phyloP scores from a whole-genome alignment of 1,140 invertebrate genomes.

The Aethina tumida region DNA sequence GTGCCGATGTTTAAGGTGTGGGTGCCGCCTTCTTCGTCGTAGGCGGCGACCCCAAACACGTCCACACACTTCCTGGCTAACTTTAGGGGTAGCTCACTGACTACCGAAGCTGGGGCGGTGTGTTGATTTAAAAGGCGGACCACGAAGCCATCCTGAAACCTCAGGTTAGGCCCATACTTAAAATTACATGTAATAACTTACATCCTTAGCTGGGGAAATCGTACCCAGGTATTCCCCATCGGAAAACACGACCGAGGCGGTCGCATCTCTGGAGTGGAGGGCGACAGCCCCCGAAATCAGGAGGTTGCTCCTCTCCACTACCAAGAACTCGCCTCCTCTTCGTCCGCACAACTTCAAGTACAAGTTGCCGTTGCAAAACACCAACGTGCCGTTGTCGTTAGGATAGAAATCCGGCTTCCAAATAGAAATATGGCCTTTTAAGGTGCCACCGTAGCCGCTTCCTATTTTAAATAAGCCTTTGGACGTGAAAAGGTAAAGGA shows the following conservation, averaged over 20 bases:
- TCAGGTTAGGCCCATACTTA: conserved; percentile 12
- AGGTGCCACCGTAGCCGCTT: conserved; percentile 82
- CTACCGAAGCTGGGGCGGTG: conserved; percentile 45
- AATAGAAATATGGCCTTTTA: conserved; percentile 76
- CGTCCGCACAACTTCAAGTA: conserved; percentile 46
- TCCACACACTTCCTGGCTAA: conserved; percentile 70
- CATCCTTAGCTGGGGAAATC: conserved; percentile 70
- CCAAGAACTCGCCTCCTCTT: conserved; percentile 49
- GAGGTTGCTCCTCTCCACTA: conserved; percentile 49
- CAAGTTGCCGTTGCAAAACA: conserved; percentile 57
- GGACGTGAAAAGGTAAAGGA: conserved; percentile 72
- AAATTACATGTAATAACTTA: conserved; percentile 38
- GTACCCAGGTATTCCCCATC: conserved; percentile 77
- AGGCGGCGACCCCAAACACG: conserved; percentile 59
- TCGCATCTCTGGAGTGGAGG: conserved; percentile 50
- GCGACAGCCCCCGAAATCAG: conserved; percentile 48
- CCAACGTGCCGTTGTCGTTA: conserved; percentile 70
- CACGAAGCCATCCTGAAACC: conserved; percentile 66
- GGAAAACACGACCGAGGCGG: conserved; percentile 67
- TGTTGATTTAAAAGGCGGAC: conserved; percentile 67
- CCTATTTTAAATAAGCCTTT: conserved; percentile 82
- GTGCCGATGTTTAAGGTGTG: conserved; percentile 43
- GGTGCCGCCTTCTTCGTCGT: conserved; percentile 52
- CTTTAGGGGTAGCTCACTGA: conserved; percentile 65
- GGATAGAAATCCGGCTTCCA: conserved; percentile 73